These are phyloP conservation scores for Plectropomus leopardus DNA, from an alignment of 2,113 vertebrate species.

Conservation along the genomic window DNA sequence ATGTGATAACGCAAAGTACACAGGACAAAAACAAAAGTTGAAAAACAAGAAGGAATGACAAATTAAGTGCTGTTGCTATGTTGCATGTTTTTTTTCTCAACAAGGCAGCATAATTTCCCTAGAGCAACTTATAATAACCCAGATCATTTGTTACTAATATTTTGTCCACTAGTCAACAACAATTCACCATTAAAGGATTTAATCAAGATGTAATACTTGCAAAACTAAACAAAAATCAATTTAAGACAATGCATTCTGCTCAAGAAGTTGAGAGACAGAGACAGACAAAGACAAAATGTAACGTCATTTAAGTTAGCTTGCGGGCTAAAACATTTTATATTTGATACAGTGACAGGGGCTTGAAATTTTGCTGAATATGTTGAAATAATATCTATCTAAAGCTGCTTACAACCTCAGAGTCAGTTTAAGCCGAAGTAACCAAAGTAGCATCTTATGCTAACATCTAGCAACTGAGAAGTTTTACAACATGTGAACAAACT, in stretches of 20 bases:
- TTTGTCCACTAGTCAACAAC: background rate
- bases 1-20: background rate
- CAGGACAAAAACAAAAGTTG: background rate
- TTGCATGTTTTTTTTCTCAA: background rate
- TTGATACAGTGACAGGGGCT: background rate
- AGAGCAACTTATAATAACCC: background rate
- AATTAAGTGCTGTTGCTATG: background rate
- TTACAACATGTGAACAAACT: background rate
- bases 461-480: background rate
- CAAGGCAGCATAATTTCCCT: background rate
- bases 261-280: no score
- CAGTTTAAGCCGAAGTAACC: no score
- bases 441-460: conserved; percentile 5
- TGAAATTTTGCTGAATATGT: background rate
- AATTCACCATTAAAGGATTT: background rate
- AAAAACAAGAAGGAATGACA: background rate
- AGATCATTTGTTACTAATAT: background rate
- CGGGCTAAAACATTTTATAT: background rate
- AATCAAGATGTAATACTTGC: background rate
- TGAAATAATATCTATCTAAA: background rate
- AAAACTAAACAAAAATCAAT: background rate
- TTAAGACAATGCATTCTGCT: background rate
- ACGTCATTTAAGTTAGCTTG: background rate
- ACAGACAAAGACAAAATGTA: background rate
- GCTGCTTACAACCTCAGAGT: background rate